Base-by-base conservation (phyloP, 1,140 invertebrate species). In the Drosophila miranda region DNA sequence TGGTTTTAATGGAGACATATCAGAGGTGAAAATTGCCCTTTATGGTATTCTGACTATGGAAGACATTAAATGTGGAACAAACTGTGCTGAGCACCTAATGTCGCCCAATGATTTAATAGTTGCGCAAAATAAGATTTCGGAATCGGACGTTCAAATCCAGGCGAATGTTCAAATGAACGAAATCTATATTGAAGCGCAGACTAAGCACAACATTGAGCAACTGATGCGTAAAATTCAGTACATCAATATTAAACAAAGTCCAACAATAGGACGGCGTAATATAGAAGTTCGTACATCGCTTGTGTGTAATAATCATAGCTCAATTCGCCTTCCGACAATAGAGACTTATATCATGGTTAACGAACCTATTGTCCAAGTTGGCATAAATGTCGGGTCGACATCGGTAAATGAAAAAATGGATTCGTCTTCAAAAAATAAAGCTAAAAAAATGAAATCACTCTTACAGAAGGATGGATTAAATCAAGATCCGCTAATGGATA, bases 191-290 rank as follows among this genome's bases (percentile, higher is more conserved):
- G 96, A 97, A 81, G 97, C 97, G 11, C 96, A 97, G 77, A 97
- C 97, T 88, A 94, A 96, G 21, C 96, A 95, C 6, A 97, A 98
- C 89, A 94, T 99, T 49, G 97, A 99, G 91, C 95, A 94, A 3
- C 90, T 99, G 3, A 92, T 99, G 54, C 94, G 95, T 16, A 95
- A 97, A 84, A 95, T 99, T 62, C 96, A 96, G 16, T 99, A 99
- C 90, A 95, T 95, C 3, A 99, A 99, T 91, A 94, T 95, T 1
- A 93, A 98, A 53, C 94, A 96, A 70, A 98, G 96, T 92, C 98
- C 98, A 0, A 99, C 97, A 1, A 97, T 98, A 2, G 98, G 98
- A 1, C 92, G 97, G 8, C 93, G 98, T 16, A 98, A 97, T 87
- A 94, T 99, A 74, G 95, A 96, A 67, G 92, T 99, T 7, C 94